Evolutionary conservation across 2,888 invertebrate species (phyloP).

Genomic region (Thalpophila matura): DNA sequence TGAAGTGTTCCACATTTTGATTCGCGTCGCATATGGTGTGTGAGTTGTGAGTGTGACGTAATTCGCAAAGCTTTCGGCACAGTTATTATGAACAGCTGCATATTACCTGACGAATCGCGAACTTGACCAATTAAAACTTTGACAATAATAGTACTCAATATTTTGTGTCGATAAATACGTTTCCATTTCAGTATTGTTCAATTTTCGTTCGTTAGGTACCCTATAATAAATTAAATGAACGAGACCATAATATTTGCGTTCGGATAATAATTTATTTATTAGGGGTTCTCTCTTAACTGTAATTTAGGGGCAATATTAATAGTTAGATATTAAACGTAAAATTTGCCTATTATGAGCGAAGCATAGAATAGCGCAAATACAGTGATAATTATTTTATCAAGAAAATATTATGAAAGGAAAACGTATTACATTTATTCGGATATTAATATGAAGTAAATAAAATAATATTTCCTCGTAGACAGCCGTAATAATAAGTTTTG

Average conservation of each 20-base stretch:
- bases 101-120: slow-evolving; percentile 52
- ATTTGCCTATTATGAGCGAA: slow-evolving; percentile 47
- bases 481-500: slow-evolving; percentile 72
- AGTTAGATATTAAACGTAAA: slow-evolving; percentile 43
- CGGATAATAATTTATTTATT: slow-evolving; percentile 57
- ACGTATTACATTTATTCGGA: slow-evolving; percentile 64
- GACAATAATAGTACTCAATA: slow-evolving; percentile 51
- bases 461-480: slow-evolving; percentile 70
- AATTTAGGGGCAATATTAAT: slow-evolving; percentile 46
- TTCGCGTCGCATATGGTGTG: slow-evolving; percentile 51
- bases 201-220: slow-evolving; percentile 38
- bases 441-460: slow-evolving; percentile 74
- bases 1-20: slow-evolving; percentile 49
- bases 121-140: slow-evolving; percentile 63
- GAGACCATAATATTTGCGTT: slow-evolving; percentile 51
- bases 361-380: slow-evolving; percentile 47
- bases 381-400: slow-evolving; percentile 58
- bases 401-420: slow-evolving; percentile 60
- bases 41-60: slow-evolving; percentile 52
- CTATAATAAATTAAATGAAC: slow-evolving; percentile 52
- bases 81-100: slow-evolving; percentile 58
- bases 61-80: slow-evolving; percentile 49
- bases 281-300: slow-evolving; percentile 28
- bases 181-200: slow-evolving; percentile 46
- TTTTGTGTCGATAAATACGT: slow-evolving; percentile 56